Percentiles rank a stretch among this genome's conserved stretches.
These are phyloP conservation scores for Paracanthobrama guichenoti DNA, from an alignment of 2,113 vertebrate genomes.

Conservation along the genomic window DNA sequence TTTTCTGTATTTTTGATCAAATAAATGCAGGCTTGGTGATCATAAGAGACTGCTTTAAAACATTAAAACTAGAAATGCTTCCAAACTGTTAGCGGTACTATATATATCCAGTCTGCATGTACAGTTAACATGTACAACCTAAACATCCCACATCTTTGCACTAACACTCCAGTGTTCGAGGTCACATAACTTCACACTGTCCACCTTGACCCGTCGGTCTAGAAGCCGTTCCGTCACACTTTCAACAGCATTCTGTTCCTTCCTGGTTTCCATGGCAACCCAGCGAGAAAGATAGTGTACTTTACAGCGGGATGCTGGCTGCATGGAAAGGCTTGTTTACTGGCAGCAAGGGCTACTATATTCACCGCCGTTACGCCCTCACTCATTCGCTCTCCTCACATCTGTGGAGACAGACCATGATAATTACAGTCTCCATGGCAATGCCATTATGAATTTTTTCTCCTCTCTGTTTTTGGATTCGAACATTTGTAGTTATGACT, in stretches of 20 bases:
- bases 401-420: conserved; percentile 64
- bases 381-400: conserved; percentile 62
- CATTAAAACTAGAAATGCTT: too few relatives aligned
- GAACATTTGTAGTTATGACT: conserved; percentile 64
- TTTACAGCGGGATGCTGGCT: conserved; percentile 66
- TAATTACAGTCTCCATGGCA: conserved; percentile 77
- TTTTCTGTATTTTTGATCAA: too few relatives aligned
- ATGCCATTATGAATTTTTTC: conserved; percentile 60
- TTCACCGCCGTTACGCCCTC: conserved; percentile 67
- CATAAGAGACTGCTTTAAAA: too few relatives aligned
- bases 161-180: neutral
- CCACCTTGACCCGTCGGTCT: conserved; percentile 34
- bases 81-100: too few relatives aligned
- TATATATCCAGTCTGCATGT: too few relatives aligned
- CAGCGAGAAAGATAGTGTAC: conserved; percentile 65
- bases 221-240: conserved; percentile 41
- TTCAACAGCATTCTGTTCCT: conserved; percentile 58
- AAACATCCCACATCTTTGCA: neutral
- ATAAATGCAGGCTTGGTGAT: too few relatives aligned
- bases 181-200: conserved; percentile 42
- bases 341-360: conserved; percentile 68
- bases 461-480: conserved; percentile 50
- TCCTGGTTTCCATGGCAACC: conserved; percentile 79
- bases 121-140: neutral
- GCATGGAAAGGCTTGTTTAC: conserved; percentile 73